phyloP scores from a whole-genome alignment of 1,140 invertebrate genomes.

The Drosophila melanica region DNA sequence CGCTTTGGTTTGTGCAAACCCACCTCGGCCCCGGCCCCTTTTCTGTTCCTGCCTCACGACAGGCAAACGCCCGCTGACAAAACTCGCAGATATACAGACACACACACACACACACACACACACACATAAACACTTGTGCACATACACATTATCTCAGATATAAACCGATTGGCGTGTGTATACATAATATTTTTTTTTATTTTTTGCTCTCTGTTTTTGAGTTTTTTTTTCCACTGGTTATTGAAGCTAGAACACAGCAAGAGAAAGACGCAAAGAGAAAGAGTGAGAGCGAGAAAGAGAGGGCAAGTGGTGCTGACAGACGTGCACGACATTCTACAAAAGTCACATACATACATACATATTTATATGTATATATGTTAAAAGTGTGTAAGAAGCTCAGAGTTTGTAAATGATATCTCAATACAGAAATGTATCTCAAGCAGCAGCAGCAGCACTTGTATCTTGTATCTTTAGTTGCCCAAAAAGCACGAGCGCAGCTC shows the following conservation, averaged over 20 bases:
- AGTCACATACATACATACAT: slow-evolving; percentile 4
- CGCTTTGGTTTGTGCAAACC: slow-evolving; percentile 10
- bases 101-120: slow-evolving; percentile 6
- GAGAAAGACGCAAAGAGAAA: not conserved
- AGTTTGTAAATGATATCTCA: slow-evolving; percentile 39
- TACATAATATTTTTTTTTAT: slow-evolving; percentile 41
- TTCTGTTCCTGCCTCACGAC: not conserved
- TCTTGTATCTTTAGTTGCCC: not conserved
- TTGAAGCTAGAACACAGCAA: slow-evolving; percentile 25
- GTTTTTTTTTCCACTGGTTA: slow-evolving; percentile 25
- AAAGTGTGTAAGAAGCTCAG: slow-evolving; percentile 19
- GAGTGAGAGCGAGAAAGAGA: not conserved
- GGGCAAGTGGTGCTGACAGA: slow-evolving; percentile 15
- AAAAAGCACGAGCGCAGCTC: not conserved
- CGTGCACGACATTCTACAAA: slow-evolving; percentile 19
- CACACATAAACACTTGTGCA: not conserved
- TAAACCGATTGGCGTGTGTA: slow-evolving; percentile 51
- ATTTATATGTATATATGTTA: not conserved
- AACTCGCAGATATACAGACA: slow-evolving; percentile 28
- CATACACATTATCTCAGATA: slow-evolving; percentile 28
- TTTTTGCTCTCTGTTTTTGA: slow-evolving; percentile 14
- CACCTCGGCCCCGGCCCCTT: not conserved
- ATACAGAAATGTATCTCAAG: slow-evolving; percentile 19
- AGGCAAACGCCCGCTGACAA: not conserved
- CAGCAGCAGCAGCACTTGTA: not conserved